Conservation (phyloP, 1,140 invertebrate genomes). For the Bombus vancouverensis region DNA sequence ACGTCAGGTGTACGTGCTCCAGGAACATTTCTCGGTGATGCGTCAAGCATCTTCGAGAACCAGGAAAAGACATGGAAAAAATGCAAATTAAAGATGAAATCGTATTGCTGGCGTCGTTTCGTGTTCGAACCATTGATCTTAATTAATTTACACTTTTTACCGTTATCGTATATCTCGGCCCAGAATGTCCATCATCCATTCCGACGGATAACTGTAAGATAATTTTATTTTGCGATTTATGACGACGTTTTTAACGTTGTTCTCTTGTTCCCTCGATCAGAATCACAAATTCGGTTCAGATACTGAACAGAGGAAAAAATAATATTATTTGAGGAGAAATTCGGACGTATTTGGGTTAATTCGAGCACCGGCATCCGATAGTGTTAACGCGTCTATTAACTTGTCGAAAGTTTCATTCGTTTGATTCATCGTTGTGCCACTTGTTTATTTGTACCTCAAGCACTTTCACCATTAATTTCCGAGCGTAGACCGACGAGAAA, state of each 20-base stretch:
- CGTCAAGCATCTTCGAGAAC: background rate
- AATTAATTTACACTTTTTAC: background rate
- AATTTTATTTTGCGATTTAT: background rate
- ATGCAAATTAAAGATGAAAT: background rate
- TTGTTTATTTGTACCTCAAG: background rate
- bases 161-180: background rate
- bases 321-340: background rate
- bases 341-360: background rate
- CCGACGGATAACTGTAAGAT: background rate
- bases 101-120: background rate
- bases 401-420: background rate
- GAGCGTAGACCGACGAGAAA: background rate
- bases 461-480: background rate
- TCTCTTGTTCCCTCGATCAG: no score
- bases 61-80: no score
- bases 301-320: background rate
- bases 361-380: background rate
- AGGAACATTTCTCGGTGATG: constrained; percentile 17
- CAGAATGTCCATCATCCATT: background rate
- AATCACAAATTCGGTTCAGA: fast-evolving
- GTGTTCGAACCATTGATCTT: background rate
- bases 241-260: no score
- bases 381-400: background rate
- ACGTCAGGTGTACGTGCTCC: constrained; percentile 20
- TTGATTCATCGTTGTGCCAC: background rate